phyloP scores from a whole-genome alignment of 2,113 vertebrate species.

The Regulus satrapa region DNA sequence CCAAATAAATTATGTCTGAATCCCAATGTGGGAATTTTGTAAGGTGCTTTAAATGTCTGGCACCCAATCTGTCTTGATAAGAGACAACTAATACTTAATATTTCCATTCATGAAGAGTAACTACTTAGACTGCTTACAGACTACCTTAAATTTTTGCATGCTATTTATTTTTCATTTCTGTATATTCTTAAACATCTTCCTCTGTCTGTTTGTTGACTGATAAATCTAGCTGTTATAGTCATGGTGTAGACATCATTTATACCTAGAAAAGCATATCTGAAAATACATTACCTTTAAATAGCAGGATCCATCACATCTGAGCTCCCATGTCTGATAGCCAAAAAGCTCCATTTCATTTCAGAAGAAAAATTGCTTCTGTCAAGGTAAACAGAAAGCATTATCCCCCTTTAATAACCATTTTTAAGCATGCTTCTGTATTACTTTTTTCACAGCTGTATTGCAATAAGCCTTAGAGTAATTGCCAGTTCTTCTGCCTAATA shows the following conservation, averaged over 20 bases:
- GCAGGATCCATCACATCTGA: constrained; percentile 73
- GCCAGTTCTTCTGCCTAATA: constrained; percentile 81
- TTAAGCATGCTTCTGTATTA: constrained; percentile 77
- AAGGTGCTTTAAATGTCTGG: constrained; percentile 18
- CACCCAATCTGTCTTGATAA: constrained; percentile 10
- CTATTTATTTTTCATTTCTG: constrained; percentile 67
- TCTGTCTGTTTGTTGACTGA: constrained; percentile 49
- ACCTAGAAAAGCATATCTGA: constrained; percentile 69
- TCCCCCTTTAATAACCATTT: constrained; percentile 80
- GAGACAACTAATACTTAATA: constrained; percentile 17
- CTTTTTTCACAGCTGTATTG: constrained; percentile 81
- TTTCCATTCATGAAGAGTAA: constrained; percentile 23
- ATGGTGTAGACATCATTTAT: constrained; percentile 69
- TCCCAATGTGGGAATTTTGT: constrained; percentile 1
- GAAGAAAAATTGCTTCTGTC: constrained; percentile 76
- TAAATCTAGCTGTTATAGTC: constrained; percentile 52
- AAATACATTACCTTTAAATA: constrained; percentile 75
- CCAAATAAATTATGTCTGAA: constrained; percentile 7
- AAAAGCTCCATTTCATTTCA: constrained; percentile 74
- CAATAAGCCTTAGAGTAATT: constrained; percentile 82
- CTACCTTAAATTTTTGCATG: constrained; percentile 39
- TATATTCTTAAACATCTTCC: constrained; percentile 58
- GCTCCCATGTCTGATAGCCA: constrained; percentile 73
- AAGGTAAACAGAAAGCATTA: constrained; percentile 81
- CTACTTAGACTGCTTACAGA: constrained; percentile 46